These are phyloP conservation scores for Alloplasta piceator DNA, from an alignment of 2,888 invertebrate species.

Conservation along the genomic window DNA sequence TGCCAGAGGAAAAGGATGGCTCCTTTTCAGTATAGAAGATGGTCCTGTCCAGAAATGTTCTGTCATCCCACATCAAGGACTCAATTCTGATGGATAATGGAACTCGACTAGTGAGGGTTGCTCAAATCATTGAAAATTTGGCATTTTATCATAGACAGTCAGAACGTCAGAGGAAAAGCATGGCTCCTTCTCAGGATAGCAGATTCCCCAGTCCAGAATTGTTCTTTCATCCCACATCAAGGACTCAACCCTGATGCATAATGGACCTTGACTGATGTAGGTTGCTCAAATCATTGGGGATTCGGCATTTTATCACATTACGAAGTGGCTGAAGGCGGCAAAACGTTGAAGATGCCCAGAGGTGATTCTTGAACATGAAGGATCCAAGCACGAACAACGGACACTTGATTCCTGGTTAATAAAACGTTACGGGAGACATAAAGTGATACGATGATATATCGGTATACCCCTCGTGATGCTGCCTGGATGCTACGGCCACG, in stretches of 20 bases:
- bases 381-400: conserved; percentile 12
- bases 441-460: conserved; percentile 78
- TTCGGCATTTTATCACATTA: background rate
- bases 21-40: no score
- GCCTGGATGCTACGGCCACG: conserved; percentile 3
- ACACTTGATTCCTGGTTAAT: conserved; percentile 78
- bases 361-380: background rate
- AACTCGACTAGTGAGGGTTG: no score
- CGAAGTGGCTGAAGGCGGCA: background rate
- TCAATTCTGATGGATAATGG: no score
- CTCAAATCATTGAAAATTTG: background rate
- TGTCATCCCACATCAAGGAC: no score
- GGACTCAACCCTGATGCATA: no score
- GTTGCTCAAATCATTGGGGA: background rate
- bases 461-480: conserved; percentile 27
- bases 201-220: no score
- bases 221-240: no score
- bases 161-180: background rate
- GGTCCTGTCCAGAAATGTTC: no score
- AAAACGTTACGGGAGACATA: conserved; percentile 77
- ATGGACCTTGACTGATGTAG: no score
- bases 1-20: background rate
- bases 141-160: background rate
- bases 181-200: no score
- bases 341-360: background rate